phyloP scores from a whole-genome alignment of 1,140 invertebrate genomes.

The Anagrus nilaparvatae region DNA sequence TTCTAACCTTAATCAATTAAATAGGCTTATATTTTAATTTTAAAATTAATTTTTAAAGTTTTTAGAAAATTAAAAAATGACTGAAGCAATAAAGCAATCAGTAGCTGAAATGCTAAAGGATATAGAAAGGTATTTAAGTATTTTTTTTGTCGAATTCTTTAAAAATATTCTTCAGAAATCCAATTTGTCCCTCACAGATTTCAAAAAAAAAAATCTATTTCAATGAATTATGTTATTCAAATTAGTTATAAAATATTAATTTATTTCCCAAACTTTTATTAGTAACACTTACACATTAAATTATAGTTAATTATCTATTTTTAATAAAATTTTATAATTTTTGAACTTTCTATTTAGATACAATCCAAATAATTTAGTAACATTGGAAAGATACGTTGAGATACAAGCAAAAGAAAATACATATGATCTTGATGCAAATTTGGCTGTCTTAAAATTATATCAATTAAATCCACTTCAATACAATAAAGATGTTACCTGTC shows the following conservation, averaged over 20 bases:
- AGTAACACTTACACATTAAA: neutral
- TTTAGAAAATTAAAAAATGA: no score
- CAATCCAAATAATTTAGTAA: conserved; percentile 86
- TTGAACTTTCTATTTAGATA: conserved; percentile 54
- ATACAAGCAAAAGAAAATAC: conserved; percentile 86
- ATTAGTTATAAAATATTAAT: neutral
- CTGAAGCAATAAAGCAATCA: conserved; percentile 65
- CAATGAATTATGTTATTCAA: neutral
- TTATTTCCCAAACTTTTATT: neutral
- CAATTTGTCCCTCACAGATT: neutral
- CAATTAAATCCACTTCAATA: conserved; percentile 90
- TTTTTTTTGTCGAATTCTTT: conserved; percentile 4
- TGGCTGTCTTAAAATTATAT: conserved; percentile 84
- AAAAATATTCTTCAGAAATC: neutral
- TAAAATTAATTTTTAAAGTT: no score
- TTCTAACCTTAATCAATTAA: no score
- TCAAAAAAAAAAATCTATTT: neutral
- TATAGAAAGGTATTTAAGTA: conserved; percentile 58
- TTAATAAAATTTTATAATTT: conserved; percentile 9
- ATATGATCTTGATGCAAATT: conserved; percentile 93
- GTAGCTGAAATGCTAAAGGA: conserved; percentile 65
- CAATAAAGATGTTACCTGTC: conserved; percentile 67
- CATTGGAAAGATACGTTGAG: conserved; percentile 85
- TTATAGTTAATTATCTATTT: neutral
- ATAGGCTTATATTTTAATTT: no score